Evolutionary conservation across 2,888 invertebrate genomes (phyloP), one percentile per base, ranked within the genome.

Genomic region (Acronicta leporina): DNA sequence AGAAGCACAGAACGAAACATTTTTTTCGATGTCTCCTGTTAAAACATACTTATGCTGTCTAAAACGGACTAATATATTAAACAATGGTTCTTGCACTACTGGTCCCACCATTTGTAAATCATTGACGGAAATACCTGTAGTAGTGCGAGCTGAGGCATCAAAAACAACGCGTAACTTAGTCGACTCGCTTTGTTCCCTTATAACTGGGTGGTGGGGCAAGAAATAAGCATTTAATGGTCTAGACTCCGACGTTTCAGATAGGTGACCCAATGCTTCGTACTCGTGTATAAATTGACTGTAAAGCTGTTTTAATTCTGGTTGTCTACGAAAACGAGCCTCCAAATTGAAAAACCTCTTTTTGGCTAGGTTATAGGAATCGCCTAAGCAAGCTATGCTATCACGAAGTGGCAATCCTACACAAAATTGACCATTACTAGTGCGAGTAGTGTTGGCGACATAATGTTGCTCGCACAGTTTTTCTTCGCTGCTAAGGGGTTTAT

Each of bases 381-480:
- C 55, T 55, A 47, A 48, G 10, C 33, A 33, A 13, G 42, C 30
- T n/a, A 3, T 4, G 4, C 14, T 9, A 11, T 41, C 42, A 2
- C 41, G 47, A 43, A 47, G 47, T 33, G 55, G 55, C 15, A 55
- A 5, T 7, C 13, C 30, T 9, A 47, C 42, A 35, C 47, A 41
- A 20, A 47, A 47, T 16, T 33, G 27, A 33, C 47, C 47, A 27
- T 47, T n/a, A 30, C 14, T n/a, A 16, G 16, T 13, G 7, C 55
- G 42, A 2, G 27, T 42, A 42, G 55, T 55, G 16, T 25, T 47
- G 7, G 27, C 9, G 1, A 42, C 0, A 41, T 30, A 55, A n/a
- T 55, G 47, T 41, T 42, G 11, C 33, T 55, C 55, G 27, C 47
- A 55, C 2, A 46, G 10, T 10, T 42, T 48, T 33, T 55, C 47